Percentiles rank a stretch among this genome's conserved stretches.
phyloP scores from a whole-genome alignment of 2,797 vertebrate species.

The Gymnoscopelus braueri region DNA sequence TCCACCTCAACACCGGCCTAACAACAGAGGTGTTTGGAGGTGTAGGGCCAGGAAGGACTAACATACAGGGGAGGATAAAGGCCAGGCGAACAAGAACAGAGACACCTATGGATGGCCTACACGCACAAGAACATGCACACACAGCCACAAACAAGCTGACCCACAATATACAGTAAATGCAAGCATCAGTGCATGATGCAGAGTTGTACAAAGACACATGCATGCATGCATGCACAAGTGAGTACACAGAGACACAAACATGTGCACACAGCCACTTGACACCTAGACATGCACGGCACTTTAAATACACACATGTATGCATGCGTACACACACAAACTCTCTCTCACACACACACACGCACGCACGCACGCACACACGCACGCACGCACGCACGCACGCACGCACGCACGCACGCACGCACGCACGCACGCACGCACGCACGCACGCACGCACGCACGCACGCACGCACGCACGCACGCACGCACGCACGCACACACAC shows the following conservation, averaged over 20 bases:
- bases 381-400: background rate
- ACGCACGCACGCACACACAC: constrained; percentile 5
- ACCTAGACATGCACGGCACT: background rate
- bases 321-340: background rate
- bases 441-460: constrained; percentile 2
- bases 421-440: background rate
- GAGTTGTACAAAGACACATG: too few relatives aligned
- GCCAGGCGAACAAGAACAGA: constrained; percentile 14
- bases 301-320: background rate
- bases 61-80: constrained; percentile 7
- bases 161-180: too few relatives aligned
- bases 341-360: background rate
- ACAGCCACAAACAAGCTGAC: too few relatives aligned
- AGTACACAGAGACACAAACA: too few relatives aligned
- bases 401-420: background rate
- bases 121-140: too few relatives aligned
- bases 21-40: constrained; percentile 9
- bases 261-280: too few relatives aligned
- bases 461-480: constrained; percentile 3
- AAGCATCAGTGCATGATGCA: too few relatives aligned
- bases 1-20: constrained; percentile 30
- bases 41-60: constrained; percentile 7
- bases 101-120: background rate
- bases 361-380: background rate
- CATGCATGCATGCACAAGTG: too few relatives aligned